Evolutionary conservation across 1,140 invertebrate genomes (phyloP).

Genomic region (Caenorhabditis brenneri): DNA sequence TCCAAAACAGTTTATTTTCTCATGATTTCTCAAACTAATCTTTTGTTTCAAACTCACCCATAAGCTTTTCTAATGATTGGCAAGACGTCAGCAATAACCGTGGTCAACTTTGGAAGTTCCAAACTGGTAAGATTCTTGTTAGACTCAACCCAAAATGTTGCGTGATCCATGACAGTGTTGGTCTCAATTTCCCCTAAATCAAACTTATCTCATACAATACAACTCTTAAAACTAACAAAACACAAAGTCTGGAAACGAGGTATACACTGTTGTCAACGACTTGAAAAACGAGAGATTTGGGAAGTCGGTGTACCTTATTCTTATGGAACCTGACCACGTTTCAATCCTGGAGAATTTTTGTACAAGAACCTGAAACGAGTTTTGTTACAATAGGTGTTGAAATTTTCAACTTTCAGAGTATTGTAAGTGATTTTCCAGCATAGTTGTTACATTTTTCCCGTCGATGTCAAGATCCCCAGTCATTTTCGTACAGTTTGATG

Average conservation of each 20-base stretch:
- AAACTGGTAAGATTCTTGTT: neutral
- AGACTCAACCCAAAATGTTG: neutral
- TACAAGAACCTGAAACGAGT: neutral
- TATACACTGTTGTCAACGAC: neutral
- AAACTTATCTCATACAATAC: neutral
- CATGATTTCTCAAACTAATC: too few species aligned
- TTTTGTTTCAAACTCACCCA: too few species aligned
- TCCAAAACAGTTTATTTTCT: too few species aligned
- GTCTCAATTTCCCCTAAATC: neutral
- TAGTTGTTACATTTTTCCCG: neutral
- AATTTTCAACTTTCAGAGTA: neutral
- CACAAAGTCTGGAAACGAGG: neutral
- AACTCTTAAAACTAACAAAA: neutral
- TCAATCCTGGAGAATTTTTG: neutral
- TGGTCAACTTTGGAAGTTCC: neutral
- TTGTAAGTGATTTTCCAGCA: neutral
- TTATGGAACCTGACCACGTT: neutral
- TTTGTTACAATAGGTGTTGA: neutral
- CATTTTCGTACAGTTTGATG: neutral
- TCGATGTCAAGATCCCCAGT: neutral
- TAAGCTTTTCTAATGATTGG: neutral
- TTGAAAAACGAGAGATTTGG: neutral
- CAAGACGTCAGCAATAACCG: neutral
- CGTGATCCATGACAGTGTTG: neutral
- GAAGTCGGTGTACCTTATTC: neutral